phyloP scores from a whole-genome alignment of 2,113 vertebrate species.

The Sinosuthora webbiana region DNA sequence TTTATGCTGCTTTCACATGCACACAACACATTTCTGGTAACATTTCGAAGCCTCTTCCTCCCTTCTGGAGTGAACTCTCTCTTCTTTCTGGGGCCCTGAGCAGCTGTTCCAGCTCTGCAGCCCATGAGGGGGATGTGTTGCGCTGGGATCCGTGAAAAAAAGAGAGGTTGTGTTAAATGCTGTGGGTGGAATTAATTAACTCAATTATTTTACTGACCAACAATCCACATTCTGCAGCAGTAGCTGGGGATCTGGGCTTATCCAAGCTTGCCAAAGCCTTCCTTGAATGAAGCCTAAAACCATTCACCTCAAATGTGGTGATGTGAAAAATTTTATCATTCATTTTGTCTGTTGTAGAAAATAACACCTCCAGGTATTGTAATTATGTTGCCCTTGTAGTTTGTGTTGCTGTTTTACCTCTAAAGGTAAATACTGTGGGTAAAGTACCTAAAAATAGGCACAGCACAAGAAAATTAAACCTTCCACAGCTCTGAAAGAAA shows the following conservation, averaged over 20 bases:
- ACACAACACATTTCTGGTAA: neutral
- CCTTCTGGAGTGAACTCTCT: neutral
- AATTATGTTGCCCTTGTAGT: neutral
- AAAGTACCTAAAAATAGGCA: neutral
- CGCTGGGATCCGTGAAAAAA: neutral
- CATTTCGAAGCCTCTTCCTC: conserved; percentile 1
- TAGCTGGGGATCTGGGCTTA: neutral
- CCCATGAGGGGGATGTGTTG: neutral
- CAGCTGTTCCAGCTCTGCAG: neutral
- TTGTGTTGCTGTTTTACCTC: neutral
- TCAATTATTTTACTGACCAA: neutral
- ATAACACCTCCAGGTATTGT: neutral
- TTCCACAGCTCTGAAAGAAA: neutral
- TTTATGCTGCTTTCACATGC: conserved; percentile 11
- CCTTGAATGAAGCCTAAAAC: neutral
- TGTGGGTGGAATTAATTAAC: neutral
- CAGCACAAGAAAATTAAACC: neutral
- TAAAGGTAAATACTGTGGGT: neutral
- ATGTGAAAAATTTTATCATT: neutral
- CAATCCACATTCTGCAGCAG: neutral
- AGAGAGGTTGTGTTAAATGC: neutral
- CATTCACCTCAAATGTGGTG: neutral
- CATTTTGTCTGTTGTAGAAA: neutral
- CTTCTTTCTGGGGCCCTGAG: neutral
- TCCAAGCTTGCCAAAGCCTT: neutral